Conservation (phyloP, 2,113 vertebrate species). For the Ivindomyrus marchei region DNA sequence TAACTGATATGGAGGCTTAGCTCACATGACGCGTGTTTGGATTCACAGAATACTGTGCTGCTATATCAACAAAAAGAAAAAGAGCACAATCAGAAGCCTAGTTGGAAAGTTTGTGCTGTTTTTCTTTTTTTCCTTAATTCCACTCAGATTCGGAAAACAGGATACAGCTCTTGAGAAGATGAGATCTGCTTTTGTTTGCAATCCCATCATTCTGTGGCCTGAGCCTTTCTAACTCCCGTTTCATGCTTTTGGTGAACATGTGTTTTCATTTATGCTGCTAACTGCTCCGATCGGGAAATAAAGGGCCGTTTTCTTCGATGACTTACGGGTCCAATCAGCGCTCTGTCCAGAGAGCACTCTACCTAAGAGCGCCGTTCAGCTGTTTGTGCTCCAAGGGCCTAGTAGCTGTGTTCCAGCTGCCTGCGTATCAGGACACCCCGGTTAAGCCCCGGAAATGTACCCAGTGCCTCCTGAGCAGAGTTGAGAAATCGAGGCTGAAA, state of each 20-base stretch:
- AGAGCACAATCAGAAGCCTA: background rate
- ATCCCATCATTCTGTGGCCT: constrained; percentile 21
- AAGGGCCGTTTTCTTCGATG: constrained; percentile 35
- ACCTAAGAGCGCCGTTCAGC: background rate
- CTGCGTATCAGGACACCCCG: constrained; percentile 13
- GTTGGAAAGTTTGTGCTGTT: background rate
- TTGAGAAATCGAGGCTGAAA: background rate
- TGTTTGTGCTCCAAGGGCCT: constrained; percentile 26
- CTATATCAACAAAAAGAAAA: background rate
- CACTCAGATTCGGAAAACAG: background rate
- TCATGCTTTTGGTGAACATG: constrained; percentile 47
- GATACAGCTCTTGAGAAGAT: background rate
- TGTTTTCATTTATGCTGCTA: constrained; percentile 53
- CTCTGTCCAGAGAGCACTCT: background rate
- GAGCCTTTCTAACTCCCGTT: constrained; percentile 35
- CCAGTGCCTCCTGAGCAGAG: constrained; percentile 20
- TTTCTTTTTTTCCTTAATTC: background rate
- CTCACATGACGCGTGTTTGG: background rate
- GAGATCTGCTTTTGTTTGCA: background rate
- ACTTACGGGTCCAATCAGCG: constrained; percentile 39
- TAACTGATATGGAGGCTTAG: background rate
- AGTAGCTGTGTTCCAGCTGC: constrained; percentile 35
- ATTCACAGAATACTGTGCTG: background rate
- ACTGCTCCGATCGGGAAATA: constrained; percentile 38
- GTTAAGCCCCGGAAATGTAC: constrained; percentile 31